A percentile compares a stretch with the other conserved stretches of the same genome.
Evolutionary conservation across 1,140 invertebrate species (phyloP).

Genomic region (Goniozus legneri): DNA sequence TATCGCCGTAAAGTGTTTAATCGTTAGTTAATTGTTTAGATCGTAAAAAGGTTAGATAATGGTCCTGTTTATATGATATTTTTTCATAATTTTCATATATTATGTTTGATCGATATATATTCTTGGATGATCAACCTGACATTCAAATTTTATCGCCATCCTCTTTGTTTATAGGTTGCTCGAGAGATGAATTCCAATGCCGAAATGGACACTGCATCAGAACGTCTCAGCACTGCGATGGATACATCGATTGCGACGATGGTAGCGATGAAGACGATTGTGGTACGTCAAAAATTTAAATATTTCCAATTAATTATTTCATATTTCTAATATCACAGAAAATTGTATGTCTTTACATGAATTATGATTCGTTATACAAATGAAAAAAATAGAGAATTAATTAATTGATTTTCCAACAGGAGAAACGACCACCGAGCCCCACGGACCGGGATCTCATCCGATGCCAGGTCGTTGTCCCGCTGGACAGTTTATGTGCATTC

Average conservation of each 20-base stretch:
- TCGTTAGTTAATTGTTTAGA: constrained; percentile 20
- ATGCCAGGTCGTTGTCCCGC: constrained; percentile 42
- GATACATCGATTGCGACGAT: constrained; percentile 63
- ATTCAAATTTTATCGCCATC: too few relatives aligned
- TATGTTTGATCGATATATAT: too few relatives aligned
- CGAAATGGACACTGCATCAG: constrained; percentile 59
- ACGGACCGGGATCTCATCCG: constrained; percentile 20
- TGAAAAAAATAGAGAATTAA: background rate
- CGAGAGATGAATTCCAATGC: constrained; percentile 58
- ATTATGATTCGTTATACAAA: too few relatives aligned
- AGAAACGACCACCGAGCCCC: background rate
- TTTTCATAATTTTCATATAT: constrained; percentile 15
- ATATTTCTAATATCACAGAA: too few relatives aligned
- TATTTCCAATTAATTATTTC: background rate
- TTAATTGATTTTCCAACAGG: background rate
- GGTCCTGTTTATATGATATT: constrained; percentile 5
- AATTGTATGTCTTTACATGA: too few relatives aligned
- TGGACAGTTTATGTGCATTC: constrained; percentile 54
- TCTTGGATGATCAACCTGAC: too few relatives aligned
- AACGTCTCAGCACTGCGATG: constrained; percentile 55
- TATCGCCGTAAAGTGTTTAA: too few relatives aligned
- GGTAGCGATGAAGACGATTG: constrained; percentile 66
- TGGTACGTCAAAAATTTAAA: constrained; percentile 49
- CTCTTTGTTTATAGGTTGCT: constrained; percentile 41
- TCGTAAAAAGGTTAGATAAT: constrained; percentile 11